Conservation (phyloP, 2,797 vertebrate species). For the Tapera naevia region DNA sequence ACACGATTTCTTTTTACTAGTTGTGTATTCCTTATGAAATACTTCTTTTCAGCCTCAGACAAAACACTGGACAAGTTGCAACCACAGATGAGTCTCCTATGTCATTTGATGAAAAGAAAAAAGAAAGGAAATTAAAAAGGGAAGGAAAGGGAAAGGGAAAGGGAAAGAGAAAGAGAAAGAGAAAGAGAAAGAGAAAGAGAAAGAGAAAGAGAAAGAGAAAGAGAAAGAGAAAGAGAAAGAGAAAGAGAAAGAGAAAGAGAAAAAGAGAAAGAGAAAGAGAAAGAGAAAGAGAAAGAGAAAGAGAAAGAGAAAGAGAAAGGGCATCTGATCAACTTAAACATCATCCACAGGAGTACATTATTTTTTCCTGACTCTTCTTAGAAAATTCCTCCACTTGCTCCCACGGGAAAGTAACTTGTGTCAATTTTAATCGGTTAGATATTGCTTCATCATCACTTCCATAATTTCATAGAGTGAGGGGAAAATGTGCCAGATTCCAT, state of each 20-base stretch:
- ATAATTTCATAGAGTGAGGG: background rate
- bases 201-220: too few relatives aligned
- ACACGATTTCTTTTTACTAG: background rate
- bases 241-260: background rate
- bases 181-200: too few relatives aligned
- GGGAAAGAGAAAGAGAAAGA: background rate
- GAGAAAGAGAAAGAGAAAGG: background rate
- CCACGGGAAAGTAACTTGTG: slow-evolving; percentile 1
- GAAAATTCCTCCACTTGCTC: background rate
- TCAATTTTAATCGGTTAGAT: background rate
- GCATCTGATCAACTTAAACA: background rate
- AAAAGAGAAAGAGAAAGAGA: too few relatives aligned
- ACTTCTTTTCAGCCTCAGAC: background rate
- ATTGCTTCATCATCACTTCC: background rate
- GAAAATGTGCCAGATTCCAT: background rate
- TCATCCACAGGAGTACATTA: background rate
- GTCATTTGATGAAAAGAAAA: background rate
- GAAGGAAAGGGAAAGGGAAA: too few relatives aligned
- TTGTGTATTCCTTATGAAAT: background rate
- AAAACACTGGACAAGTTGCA: background rate
- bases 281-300: too few relatives aligned
- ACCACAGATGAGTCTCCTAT: background rate
- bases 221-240: background rate
- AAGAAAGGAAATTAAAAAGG: too few relatives aligned
- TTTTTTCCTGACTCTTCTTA: background rate